Percentiles rank a stretch among this genome's conserved stretches.
These are phyloP conservation scores for Caenorhabditis sp. DNA, from an alignment of 2,888 invertebrate species.

Conservation along the genomic window DNA sequence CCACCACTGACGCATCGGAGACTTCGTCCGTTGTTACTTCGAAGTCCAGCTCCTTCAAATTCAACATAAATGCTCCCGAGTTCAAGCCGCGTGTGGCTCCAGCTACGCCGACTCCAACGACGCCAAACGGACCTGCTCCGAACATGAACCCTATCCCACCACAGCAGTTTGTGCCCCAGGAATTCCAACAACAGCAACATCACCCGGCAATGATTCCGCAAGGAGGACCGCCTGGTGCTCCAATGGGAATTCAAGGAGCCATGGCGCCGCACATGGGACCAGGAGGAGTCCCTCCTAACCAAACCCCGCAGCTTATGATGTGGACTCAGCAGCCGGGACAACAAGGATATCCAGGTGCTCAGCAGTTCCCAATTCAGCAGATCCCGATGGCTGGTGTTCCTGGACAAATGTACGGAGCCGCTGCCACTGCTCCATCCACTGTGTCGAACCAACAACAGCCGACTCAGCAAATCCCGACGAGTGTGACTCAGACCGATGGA, in stretches of 20 bases:
- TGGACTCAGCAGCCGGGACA: constrained; percentile 13
- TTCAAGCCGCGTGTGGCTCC: constrained; percentile 62
- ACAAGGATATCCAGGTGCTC: constrained; percentile 10
- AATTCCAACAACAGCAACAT: constrained; percentile 11
- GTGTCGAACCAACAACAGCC: not conserved
- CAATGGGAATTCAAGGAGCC: constrained; percentile 17
- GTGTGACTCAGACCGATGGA: not conserved
- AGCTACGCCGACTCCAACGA: constrained; percentile 55
- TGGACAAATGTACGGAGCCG: constrained; percentile 39
- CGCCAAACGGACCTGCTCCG: constrained; percentile 42
- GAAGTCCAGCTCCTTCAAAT: constrained; percentile 58
- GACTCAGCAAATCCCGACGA: constrained; percentile 15
- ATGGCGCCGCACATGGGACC: constrained; percentile 26
- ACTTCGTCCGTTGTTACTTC: constrained; percentile 19
- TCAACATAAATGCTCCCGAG: constrained; percentile 69
- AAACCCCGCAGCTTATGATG: constrained; percentile 20
- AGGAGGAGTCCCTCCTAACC: constrained; percentile 13
- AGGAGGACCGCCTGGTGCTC: constrained; percentile 8
- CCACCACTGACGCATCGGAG: constrained; percentile 18
- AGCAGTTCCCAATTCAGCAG: constrained; percentile 15
- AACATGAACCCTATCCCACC: constrained; percentile 1
- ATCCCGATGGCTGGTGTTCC: constrained; percentile 23
- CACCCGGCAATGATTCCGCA: constrained; percentile 23
- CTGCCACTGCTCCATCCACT: constrained; percentile 2
- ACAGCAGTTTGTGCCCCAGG: constrained; percentile 10